phyloP scores from a whole-genome alignment of 2,113 vertebrate genomes.

The Cheirogaleus medius region DNA sequence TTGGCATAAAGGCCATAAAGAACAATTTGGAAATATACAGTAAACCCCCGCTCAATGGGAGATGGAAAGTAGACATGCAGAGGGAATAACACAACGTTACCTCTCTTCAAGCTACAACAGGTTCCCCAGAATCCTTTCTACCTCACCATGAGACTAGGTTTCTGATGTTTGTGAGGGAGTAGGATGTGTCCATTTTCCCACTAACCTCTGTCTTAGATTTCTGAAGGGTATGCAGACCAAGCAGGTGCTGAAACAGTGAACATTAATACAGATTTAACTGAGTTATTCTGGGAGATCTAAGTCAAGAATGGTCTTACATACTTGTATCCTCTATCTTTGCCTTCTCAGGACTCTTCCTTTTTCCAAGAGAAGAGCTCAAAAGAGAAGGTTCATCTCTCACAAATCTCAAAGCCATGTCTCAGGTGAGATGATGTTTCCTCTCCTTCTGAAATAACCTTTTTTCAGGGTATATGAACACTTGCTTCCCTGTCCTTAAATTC shows the following conservation, averaged over 20 bases:
- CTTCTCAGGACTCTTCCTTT: constrained; percentile 50
- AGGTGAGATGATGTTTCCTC: constrained; percentile 65
- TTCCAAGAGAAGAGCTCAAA: constrained; percentile 50
- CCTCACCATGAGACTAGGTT: neutral
- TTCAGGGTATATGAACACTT: neutral
- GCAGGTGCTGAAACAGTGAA: neutral
- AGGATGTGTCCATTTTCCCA: neutral
- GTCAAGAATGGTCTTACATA: constrained; percentile 22
- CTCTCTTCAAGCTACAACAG: neutral
- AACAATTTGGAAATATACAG: neutral
- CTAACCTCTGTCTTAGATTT: neutral
- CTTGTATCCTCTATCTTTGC: neutral
- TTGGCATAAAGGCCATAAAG: neutral
- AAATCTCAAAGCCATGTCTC: constrained; percentile 62
- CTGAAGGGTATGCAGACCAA: neutral
- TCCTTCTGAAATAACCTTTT: constrained; percentile 41
- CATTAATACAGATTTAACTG: neutral
- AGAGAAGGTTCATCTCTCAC: neutral
- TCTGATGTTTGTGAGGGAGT: neutral
- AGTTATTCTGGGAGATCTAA: constrained; percentile 21
- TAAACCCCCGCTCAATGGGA: neutral
- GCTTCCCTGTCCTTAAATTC: neutral
- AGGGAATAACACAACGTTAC: neutral
- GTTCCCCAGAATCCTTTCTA: neutral
- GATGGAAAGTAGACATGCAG: neutral